Percentiles rank a stretch among this genome's conserved stretches.
Conservation (phyloP, 2,113 vertebrate genomes). For the Tachysurus fulvidraco region DNA sequence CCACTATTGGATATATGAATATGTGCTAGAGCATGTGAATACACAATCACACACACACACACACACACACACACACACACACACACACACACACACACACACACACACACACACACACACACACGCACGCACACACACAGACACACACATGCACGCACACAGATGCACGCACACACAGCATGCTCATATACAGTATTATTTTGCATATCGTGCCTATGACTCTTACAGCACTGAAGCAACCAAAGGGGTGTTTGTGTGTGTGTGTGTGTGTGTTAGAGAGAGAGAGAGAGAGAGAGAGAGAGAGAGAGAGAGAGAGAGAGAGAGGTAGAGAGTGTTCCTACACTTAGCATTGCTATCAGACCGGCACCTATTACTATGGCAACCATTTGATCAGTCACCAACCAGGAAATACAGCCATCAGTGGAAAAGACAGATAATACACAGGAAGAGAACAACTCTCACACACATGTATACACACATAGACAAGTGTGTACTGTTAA, state of each 20-base stretch:
- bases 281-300: not conserved
- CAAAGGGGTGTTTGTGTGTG: not conserved
- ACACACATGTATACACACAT: conserved; percentile 1
- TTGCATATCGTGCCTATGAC: not conserved
- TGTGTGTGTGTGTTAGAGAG: conserved; percentile 21
- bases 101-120: conserved; percentile 13
- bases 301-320: conserved; percentile 2
- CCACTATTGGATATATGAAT: not conserved
- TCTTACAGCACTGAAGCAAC: no score
- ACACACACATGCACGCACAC: no score
- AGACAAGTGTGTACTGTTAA: not conserved
- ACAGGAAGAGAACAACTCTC: conserved; percentile 31
- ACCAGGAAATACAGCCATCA: conserved; percentile 44
- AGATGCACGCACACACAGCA: not conserved
- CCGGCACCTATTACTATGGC: conserved; percentile 50
- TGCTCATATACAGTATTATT: not conserved
- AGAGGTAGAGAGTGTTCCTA: conserved; percentile 20
- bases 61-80: not conserved
- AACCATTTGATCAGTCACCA: conserved; percentile 51
- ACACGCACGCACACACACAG: not conserved
- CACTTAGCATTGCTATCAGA: conserved; percentile 36
- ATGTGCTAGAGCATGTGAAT: not conserved
- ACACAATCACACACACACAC: conserved; percentile 6
- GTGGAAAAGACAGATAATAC: conserved; percentile 31
- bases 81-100: conserved; percentile 8